Evolutionary conservation across 1,140 invertebrate genomes (phyloP).

Genomic region (Danaus plexippus): DNA sequence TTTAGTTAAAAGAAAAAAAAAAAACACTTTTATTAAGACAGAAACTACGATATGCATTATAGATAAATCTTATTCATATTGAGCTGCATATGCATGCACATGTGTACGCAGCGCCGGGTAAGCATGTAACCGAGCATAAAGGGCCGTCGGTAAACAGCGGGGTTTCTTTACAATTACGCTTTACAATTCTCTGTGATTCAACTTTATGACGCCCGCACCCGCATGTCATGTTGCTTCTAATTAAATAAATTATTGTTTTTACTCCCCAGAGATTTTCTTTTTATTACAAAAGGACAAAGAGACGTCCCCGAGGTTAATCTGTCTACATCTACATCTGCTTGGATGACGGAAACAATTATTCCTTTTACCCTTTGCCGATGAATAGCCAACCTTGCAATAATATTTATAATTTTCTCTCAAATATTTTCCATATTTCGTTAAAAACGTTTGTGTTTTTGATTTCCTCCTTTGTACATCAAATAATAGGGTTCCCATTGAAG

Average conservation of each 20-base stretch:
- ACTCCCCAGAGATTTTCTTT: constrained; percentile 16
- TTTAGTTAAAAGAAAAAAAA: no score
- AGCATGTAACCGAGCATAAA: constrained; percentile 17
- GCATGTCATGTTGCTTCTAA: constrained; percentile 22
- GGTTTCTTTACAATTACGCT: constrained; percentile 21
- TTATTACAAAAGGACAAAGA: constrained; percentile 15
- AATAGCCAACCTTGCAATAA: constrained; percentile 12
- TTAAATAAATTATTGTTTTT: constrained; percentile 24
- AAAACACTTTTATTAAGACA: no score
- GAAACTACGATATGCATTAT: no score
- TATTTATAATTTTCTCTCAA: no score
- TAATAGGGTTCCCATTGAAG: no score
- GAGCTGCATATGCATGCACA: constrained; percentile 12
- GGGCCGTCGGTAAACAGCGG: constrained; percentile 14
- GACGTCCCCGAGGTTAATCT: constrained; percentile 16
- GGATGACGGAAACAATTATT: constrained; percentile 23
- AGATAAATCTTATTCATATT: constrained; percentile 7
- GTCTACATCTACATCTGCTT: constrained; percentile 18
- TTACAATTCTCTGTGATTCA: constrained; percentile 21
- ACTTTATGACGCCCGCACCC: constrained; percentile 21
- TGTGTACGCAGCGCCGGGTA: constrained; percentile 1
- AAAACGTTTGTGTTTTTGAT: no score
- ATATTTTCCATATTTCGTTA: no score
- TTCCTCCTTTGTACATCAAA: no score
- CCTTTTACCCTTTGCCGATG: constrained; percentile 2